A percentile compares a stretch with the other conserved stretches of the same genome.
Conservation (phyloP, 2,113 vertebrate genomes). For the Pangasianodon hypophthalmus region DNA sequence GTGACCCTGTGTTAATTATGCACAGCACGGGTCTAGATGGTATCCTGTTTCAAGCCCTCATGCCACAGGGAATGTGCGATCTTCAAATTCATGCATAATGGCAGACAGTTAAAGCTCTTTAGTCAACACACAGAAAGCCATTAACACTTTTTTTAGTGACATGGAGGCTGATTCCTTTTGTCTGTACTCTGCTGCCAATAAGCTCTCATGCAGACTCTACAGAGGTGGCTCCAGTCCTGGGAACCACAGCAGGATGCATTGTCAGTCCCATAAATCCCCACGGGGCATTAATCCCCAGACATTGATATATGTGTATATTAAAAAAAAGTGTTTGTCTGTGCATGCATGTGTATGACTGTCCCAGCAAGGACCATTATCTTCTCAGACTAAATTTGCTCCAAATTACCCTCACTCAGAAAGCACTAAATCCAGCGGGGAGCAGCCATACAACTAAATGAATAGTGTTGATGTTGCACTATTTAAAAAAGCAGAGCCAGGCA, state of each 20-base stretch:
- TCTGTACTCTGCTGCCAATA: constrained; percentile 26
- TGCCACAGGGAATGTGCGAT: constrained; percentile 9
- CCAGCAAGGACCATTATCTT: not conserved
- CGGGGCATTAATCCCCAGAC: not conserved
- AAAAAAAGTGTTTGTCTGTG: not conserved
- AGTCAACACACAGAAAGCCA: constrained; percentile 13
- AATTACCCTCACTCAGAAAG: constrained; percentile 7
- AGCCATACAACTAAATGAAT: constrained; percentile 37
- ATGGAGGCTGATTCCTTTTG: constrained; percentile 2
- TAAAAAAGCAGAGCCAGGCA: constrained; percentile 17
- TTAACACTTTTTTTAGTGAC: not conserved
- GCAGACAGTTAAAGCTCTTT: not conserved
- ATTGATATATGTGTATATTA: not conserved
- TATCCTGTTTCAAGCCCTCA: constrained; percentile 44
- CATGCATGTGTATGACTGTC: not conserved
- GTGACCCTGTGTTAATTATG: constrained; percentile 49
- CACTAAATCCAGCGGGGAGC: constrained; percentile 28
- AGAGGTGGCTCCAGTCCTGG: not conserved
- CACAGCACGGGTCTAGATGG: constrained; percentile 39
- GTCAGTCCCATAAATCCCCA: constrained; percentile 12
- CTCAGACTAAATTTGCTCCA: constrained; percentile 15
- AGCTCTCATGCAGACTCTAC: not conserved
- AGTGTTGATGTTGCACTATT: constrained; percentile 44
- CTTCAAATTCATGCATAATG: constrained; percentile 17
- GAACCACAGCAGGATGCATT: constrained; percentile 7